Conservation (phyloP, 2,113 vertebrate genomes). For the Recurvirostra avosetta region DNA sequence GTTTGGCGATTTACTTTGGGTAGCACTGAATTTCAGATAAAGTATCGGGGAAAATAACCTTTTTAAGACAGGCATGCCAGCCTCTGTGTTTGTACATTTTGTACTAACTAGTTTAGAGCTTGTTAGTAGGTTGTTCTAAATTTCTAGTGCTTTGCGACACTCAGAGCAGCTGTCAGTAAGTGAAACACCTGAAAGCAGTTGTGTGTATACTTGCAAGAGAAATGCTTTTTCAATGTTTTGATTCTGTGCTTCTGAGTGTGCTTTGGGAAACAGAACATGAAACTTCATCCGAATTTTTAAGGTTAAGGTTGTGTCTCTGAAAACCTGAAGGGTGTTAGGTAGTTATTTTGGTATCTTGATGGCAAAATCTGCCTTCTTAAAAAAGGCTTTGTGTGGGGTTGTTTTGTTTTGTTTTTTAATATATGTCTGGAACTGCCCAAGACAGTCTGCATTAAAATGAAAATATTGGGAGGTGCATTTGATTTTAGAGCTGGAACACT, state of each 20-base stretch:
- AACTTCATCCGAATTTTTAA: no score
- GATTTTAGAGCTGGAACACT: background rate
- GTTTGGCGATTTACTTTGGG: background rate
- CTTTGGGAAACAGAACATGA: no score
- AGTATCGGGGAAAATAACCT: background rate
- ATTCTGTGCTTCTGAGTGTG: no score
- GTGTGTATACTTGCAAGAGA: background rate
- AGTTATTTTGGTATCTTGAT: no score
- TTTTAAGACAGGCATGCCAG: background rate
- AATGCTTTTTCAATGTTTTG: background rate
- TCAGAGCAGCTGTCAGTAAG: background rate
- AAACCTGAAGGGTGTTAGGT: no score
- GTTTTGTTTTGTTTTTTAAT: background rate
- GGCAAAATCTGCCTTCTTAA: no score
- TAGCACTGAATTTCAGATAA: background rate
- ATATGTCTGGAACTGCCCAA: background rate
- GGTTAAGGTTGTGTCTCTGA: no score
- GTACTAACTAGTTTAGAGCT: background rate
- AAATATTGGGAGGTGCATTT: background rate
- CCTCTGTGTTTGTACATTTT: background rate
- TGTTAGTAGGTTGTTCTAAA: background rate
- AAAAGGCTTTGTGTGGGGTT: no score
- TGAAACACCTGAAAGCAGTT: background rate
- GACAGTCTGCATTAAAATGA: background rate
- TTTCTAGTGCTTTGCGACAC: background rate